phyloP scores from a whole-genome alignment of 2,888 invertebrate species.

The Patella caerulea region DNA sequence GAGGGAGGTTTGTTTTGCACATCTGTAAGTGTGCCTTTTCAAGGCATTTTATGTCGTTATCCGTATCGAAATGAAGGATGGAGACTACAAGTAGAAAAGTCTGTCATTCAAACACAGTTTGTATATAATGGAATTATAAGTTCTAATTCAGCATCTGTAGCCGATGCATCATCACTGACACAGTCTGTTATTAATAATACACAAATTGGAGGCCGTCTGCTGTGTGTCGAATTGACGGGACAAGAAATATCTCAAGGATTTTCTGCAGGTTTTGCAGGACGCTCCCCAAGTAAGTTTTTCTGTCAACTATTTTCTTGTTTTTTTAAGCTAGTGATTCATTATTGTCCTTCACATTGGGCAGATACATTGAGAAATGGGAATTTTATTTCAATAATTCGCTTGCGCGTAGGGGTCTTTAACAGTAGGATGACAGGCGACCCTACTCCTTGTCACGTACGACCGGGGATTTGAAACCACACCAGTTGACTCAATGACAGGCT shows the following conservation, averaged over 20 bases:
- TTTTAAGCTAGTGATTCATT: not conserved
- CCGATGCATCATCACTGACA: conserved; percentile 44
- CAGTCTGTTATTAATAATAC: conserved; percentile 49
- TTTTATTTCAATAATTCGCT: too few relatives aligned
- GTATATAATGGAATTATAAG: conserved; percentile 28
- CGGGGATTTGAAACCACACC: too few relatives aligned
- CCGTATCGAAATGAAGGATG: conserved; percentile 45
- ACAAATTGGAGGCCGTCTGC: conserved; percentile 47
- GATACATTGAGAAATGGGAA: too few relatives aligned
- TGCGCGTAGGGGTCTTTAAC: too few relatives aligned
- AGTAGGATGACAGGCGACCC: too few relatives aligned
- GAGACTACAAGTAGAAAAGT: conserved; percentile 59
- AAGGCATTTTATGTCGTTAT: conserved; percentile 53
- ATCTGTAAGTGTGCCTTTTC: conserved; percentile 37
- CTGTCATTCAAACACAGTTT: conserved; percentile 35
- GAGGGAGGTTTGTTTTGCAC: conserved; percentile 32
- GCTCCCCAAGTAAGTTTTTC: conserved; percentile 26
- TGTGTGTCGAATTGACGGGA: conserved; percentile 57
- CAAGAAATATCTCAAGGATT: conserved; percentile 34
- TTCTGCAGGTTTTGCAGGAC: conserved; percentile 21
- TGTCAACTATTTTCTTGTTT: not conserved
- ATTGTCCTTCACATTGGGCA: not conserved
- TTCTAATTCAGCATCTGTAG: conserved; percentile 18
- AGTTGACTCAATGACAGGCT: too few relatives aligned
- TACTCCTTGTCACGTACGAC: too few relatives aligned